Conservation (phyloP, 1,140 invertebrate genomes). For the Magallana gigas region DNA sequence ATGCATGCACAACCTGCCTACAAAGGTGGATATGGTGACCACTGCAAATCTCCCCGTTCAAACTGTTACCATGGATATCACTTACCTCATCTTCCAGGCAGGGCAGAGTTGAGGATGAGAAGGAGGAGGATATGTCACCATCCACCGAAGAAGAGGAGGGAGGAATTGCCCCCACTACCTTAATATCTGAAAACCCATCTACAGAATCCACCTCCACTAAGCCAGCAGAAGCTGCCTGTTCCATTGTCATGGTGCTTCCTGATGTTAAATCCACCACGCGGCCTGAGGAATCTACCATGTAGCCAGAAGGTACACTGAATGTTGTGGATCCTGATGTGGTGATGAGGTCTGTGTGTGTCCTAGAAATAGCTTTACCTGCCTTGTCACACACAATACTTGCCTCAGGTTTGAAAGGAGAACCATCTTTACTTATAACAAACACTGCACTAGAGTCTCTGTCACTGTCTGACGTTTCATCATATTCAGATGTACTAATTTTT, state of each 20-base stretch:
- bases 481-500: slow-evolving; percentile 60
- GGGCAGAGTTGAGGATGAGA: slow-evolving; percentile 16
- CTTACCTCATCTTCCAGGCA: slow-evolving; percentile 32
- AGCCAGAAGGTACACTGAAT: slow-evolving; percentile 68
- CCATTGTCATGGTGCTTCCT: slow-evolving; percentile 70
- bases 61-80: slow-evolving; percentile 1
- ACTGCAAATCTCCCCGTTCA: slow-evolving; percentile 33
- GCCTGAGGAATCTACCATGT: slow-evolving; percentile 68
- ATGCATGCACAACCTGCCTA: slow-evolving; percentile 46
- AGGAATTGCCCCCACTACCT: slow-evolving; percentile 56
- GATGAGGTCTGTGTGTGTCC: slow-evolving; percentile 68
- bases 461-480: slow-evolving; percentile 43
- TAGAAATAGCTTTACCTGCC: slow-evolving; percentile 66
- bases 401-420: slow-evolving; percentile 68
- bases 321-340: slow-evolving; percentile 65
- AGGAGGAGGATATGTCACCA: slow-evolving; percentile 12
- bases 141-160: slow-evolving; percentile 47
- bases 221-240: slow-evolving; percentile 92
- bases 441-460: slow-evolving; percentile 1
- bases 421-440: slow-evolving; percentile 58
- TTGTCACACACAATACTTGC: slow-evolving; percentile 57
- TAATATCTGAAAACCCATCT: slow-evolving; percentile 61
- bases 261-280: slow-evolving; percentile 69
- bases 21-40: slow-evolving; percentile 30
- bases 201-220: slow-evolving; percentile 86